Base-by-base conservation (phyloP, 1,140 invertebrate species). In the Oryctes rhinoceros region DNA sequence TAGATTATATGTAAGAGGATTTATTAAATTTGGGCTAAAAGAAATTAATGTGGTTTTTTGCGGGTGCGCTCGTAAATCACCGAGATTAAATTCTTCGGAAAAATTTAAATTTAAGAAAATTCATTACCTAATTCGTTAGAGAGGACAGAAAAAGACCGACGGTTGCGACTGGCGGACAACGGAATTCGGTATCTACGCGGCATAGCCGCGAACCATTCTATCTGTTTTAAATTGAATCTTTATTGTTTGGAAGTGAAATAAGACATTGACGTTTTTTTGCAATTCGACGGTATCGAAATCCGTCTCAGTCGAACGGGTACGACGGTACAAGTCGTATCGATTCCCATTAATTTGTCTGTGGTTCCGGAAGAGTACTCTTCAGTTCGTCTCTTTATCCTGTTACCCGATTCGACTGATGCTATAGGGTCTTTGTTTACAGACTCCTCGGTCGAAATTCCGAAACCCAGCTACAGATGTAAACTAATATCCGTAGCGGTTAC, bases 71-170 rank as follows among this genome's bases (percentile, higher is more conserved):
- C 65, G 24, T 71, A 71, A 71, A 71, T 71, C 65, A 71, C 65
- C 65, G 65, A 71, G 65, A 71, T 71, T 71, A 71, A 71, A 71
- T 71, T 71, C 65, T 71, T 71, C 65, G 65, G 65, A 71, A 71
- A 71, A 71, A 71, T 71, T 71, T 30, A 71, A 37, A 71, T 71
- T 71, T 71, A 71, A 71, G 65, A 35, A 71, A 71, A 71, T 71
- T 71, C 65, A 71, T 71, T 71, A 71, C 65, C 65, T 71, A 71
- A 71, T 71, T 71, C 65, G 65, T 71, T 30, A 71, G 53, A 59
- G n/a, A 59, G 53, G 53, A 59, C 15, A 18, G 53, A 59, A 18
- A 59, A 15, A 18, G 15, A 59, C 39, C 39, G 39, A 44, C 39
- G 39, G 39, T 30, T 30, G 24, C 24, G 24, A 30, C 24, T 30